Evolutionary conservation across 1,140 invertebrate species (phyloP).

Genomic region (Dryas iulia): DNA sequence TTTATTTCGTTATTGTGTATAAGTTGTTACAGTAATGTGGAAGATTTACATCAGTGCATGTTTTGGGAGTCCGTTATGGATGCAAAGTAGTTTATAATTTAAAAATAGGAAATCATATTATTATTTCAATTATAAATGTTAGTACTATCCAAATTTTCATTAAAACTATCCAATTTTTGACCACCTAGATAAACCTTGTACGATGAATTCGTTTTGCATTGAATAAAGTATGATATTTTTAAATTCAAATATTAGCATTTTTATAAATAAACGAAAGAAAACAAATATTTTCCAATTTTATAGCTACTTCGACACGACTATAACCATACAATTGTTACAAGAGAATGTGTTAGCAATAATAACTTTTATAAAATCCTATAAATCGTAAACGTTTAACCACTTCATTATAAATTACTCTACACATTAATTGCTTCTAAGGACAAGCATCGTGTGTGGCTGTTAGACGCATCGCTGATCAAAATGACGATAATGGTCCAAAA

Average conservation of each 20-base stretch:
- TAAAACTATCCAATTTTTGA: no score
- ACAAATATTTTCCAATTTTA: background rate
- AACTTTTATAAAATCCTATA: background rate
- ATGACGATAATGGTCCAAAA: constrained; percentile 66
- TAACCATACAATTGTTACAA: background rate
- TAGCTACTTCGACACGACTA: background rate
- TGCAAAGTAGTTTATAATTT: no score
- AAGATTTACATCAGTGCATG: background rate
- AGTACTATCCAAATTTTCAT: no score
- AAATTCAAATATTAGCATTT: no score
- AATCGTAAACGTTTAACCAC: background rate
- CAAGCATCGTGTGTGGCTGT: constrained; percentile 65
- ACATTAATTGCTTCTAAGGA: constrained; percentile 65
- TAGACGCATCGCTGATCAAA: constrained; percentile 62
- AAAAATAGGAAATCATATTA: no score
- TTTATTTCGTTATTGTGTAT: no score
- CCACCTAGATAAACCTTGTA: no score
- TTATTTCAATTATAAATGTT: no score
- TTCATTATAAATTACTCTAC: constrained; percentile 6
- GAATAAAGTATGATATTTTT: no score
- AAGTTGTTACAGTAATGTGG: background rate
- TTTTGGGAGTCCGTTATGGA: background rate
- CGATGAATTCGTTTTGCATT: no score
- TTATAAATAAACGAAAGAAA: no score
- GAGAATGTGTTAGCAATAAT: background rate